Evolutionary conservation across 2,797 vertebrate species (phyloP).

Genomic region (Hypotaenidia okinawae): DNA sequence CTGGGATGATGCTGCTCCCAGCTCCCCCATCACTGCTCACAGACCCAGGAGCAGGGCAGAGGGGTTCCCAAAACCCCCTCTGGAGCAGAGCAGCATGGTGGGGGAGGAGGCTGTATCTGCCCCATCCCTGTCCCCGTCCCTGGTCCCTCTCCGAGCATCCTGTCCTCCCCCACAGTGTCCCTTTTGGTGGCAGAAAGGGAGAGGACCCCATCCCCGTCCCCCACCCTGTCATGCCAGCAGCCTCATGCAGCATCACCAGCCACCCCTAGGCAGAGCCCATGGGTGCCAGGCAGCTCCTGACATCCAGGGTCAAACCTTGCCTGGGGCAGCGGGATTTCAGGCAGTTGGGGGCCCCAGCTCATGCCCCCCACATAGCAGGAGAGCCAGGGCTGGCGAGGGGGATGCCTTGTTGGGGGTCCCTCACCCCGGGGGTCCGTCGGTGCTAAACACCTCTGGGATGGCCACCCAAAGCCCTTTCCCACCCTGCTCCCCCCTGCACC

Average conservation of each 20-base stretch:
- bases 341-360: neutral
- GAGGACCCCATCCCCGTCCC: neutral
- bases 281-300: neutral
- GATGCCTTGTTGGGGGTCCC: neutral
- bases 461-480: neutral
- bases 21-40: neutral
- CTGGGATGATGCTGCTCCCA: neutral
- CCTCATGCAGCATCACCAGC: slow-evolving; percentile 35
- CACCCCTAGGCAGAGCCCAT: neutral
- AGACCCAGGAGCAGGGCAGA: neutral
- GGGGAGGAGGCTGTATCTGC: neutral
- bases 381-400: neutral
- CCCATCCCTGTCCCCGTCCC: neutral
- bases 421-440: neutral
- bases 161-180: neutral
- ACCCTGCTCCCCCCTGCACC: neutral
- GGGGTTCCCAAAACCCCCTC: neutral
- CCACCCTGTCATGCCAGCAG: neutral
- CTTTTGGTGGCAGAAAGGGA: neutral
- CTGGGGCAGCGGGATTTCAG: neutral
- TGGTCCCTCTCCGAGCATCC: neutral
- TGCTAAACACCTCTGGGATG: slow-evolving; percentile 26
- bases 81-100: neutral
- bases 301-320: neutral
- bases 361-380: neutral